Evolutionary conservation across 2,113 vertebrate genomes (phyloP), one percentile per base, ranked within the genome.

Genomic region (Sterrhoptilus dennistouni): DNA sequence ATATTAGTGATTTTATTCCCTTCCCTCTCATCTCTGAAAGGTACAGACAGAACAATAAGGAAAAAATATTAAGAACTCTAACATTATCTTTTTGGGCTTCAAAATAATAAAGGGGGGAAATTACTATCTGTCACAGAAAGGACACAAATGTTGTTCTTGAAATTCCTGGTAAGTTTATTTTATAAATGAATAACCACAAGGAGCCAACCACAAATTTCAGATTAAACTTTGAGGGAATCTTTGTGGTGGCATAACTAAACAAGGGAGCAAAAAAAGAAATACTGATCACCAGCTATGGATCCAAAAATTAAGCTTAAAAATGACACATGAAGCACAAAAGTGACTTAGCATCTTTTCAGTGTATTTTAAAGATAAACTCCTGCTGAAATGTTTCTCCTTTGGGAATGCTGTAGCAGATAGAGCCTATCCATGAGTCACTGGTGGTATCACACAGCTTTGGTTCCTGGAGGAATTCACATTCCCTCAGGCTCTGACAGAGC

Each of bases 281-380:
- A 28, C 0, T 33, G 16, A 50, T 54, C 33, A n/a, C 8, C 1
- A 1, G 11, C 33, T 76, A 24, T 1, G 6, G 24, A 65, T 21
- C 35, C 15, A 92, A 83, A 77, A 80, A 20, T 14, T 7, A 79
- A 60, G 49, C 36, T 82, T 68, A 18, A 82, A 74, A 53, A 47
- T 18, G 19, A 68, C 24, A 60, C 28, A 53, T 12, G 15, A 60
- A 60, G 11, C 11, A 59, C 19, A 54, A 12, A 80, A 86, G 47
- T 25, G 12, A 44, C 20, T 78, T 49, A 42, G 31, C 8, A 25
- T 57, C 21, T 22, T 83, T 75, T 53, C 33, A 28, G 29, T 35
- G 3, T 40, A 38, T 74, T 91, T 72, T 56, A 9, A 76, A 65
- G 31, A n/a, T 14, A 65, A 66, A 64, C 12, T 36, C 44, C 38